Percentiles rank a stretch among this genome's conserved stretches.
Evolutionary conservation across 1,140 invertebrate genomes (phyloP).

Genomic region (Periplaneta americana): DNA sequence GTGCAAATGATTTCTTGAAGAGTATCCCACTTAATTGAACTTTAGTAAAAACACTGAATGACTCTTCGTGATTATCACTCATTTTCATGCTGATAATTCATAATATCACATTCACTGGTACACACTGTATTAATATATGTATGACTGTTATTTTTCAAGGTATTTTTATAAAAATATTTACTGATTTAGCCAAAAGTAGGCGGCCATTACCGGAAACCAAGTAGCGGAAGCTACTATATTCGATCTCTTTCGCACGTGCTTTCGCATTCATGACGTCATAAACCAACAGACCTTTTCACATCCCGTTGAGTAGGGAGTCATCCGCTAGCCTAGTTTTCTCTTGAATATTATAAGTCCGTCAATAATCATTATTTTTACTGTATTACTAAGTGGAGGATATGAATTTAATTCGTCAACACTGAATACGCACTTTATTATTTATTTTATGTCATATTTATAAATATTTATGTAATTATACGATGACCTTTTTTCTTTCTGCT

Average conservation of each 20-base stretch:
- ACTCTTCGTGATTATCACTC: constrained; percentile 15
- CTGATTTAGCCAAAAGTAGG: background rate
- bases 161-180: background rate
- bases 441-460: background rate
- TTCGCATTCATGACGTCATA: background rate
- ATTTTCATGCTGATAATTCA: constrained; percentile 13
- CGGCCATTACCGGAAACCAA: background rate
- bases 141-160: background rate
- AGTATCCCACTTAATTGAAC: constrained; percentile 17
- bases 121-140: background rate
- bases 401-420: background rate
- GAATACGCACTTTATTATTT: background rate
- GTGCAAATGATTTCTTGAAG: constrained; percentile 20
- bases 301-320: background rate
- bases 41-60: constrained; percentile 17
- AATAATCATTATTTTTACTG: background rate
- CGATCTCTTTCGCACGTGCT: background rate
- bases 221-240: background rate
- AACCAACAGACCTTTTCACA: background rate
- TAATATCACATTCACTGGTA: background rate
- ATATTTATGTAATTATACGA: background rate
- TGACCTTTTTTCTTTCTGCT: background rate
- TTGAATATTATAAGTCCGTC: background rate
- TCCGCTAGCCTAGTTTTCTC: background rate
- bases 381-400: background rate